These are phyloP conservation scores for Drosophila jambulina DNA, from an alignment of 1,140 invertebrate genomes.

Conservation along the genomic window DNA sequence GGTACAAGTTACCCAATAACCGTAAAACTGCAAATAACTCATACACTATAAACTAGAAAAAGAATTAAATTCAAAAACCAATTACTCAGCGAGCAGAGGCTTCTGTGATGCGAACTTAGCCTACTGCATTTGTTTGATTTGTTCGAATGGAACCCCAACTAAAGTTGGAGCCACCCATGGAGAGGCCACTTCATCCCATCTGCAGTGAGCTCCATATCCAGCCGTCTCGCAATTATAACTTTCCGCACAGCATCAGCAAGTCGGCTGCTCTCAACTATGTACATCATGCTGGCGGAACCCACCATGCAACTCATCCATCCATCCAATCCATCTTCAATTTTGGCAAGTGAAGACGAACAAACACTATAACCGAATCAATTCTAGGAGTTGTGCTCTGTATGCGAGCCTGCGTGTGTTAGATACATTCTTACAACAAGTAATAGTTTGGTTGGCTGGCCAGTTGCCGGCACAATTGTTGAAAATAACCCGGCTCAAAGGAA, in stretches of 20 bases:
- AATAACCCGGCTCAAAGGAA: conserved; percentile 57
- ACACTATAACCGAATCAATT: conserved; percentile 32
- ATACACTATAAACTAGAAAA: background rate
- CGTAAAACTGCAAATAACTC: too few relatives aligned
- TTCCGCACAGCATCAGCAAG: conserved; percentile 28
- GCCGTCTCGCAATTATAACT: conserved; percentile 34
- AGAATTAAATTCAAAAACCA: conserved; percentile 1
- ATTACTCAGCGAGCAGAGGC: background rate
- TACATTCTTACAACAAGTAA: conserved; percentile 78
- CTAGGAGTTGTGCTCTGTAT: background rate
- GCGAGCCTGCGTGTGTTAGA: conserved; percentile 47
- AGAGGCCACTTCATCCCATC: background rate
- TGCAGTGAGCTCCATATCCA: conserved; percentile 4
- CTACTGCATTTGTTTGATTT: conserved; percentile 16
- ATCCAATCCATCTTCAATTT: conserved; percentile 41
- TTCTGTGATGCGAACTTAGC: background rate
- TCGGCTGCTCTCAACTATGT: background rate
- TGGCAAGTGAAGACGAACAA: conserved; percentile 23
- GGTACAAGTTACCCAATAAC: background rate
- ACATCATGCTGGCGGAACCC: background rate
- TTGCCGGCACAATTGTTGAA: conserved; percentile 55
- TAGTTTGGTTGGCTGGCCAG: conserved; percentile 27
- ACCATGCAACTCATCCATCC: conserved; percentile 10
- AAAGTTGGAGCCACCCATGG: conserved; percentile 18
- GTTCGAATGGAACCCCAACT: conserved; percentile 14